Evolutionary conservation across 1,140 invertebrate genomes (phyloP).

Genomic region (Aphidius ervi): DNA sequence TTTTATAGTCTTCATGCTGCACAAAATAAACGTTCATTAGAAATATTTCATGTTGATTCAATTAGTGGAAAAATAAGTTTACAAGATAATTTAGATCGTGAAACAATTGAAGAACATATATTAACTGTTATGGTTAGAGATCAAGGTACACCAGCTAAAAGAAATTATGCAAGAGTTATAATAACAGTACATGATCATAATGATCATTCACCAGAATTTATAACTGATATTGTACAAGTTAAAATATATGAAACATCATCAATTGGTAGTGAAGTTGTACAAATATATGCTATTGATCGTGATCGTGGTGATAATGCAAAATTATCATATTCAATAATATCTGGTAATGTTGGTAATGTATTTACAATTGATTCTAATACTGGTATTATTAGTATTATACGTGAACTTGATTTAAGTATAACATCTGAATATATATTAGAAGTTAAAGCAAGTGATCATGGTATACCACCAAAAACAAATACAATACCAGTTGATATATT

Average conservation of each 20-base stretch:
- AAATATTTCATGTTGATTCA: conserved; percentile 78
- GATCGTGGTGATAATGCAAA: conserved; percentile 79
- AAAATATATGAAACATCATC: conserved; percentile 73
- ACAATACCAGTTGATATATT: conserved; percentile 81
- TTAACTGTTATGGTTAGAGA: conserved; percentile 88
- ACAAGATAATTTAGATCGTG: conserved; percentile 70
- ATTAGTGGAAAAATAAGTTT: conserved; percentile 69
- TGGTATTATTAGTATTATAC: conserved; percentile 71
- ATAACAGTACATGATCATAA: conserved; percentile 84
- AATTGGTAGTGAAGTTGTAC: conserved; percentile 67
- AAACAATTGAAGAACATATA: conserved; percentile 77
- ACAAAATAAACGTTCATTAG: conserved; percentile 67
- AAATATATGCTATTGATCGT: conserved; percentile 72
- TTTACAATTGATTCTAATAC: conserved; percentile 75
- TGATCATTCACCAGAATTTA: conserved; percentile 83
- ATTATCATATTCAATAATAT: conserved; percentile 75
- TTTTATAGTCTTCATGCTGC: conserved; percentile 76
- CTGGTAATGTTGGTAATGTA: conserved; percentile 79
- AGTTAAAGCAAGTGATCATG: conserved; percentile 78
- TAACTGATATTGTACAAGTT: conserved; percentile 67
- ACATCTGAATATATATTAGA: conserved; percentile 76
- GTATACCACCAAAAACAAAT: conserved; percentile 67
- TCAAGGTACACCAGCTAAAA: conserved; percentile 78
- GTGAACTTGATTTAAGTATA: conserved; percentile 67
- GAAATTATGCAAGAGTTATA: conserved; percentile 78